Percentiles rank a stretch among this genome's conserved stretches.
phyloP scores from a whole-genome alignment of 2,113 vertebrate genomes.

The Ifrita kowaldi region DNA sequence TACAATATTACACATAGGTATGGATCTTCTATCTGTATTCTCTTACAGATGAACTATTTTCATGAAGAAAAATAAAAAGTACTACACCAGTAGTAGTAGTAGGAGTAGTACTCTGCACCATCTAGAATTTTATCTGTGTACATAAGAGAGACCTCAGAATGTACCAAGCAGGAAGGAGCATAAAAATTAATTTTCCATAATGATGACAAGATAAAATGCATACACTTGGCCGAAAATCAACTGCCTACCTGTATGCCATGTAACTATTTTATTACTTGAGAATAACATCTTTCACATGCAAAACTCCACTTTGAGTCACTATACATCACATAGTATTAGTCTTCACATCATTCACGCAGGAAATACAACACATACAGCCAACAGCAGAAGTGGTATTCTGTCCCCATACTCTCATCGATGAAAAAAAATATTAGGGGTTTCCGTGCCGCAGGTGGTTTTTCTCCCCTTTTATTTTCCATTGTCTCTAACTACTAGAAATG shows the following conservation, averaged over 20 bases:
- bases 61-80: not conserved
- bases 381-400: not conserved
- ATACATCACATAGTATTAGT: not conserved
- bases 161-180: not conserved
- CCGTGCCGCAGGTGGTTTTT: not conserved
- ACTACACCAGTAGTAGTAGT: not conserved
- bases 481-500: not conserved
- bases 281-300: not conserved
- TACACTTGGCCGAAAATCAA: not conserved
- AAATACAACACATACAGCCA: not conserved
- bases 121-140: not conserved
- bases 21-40: not conserved
- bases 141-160: not conserved
- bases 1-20: not conserved
- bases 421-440: not conserved
- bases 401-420: not conserved
- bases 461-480: not conserved
- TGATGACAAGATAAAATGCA: not conserved
- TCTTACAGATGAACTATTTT: not conserved
- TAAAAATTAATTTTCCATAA: not conserved
- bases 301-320: not conserved
- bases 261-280: not conserved
- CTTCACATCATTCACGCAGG: not conserved
- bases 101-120: not conserved
- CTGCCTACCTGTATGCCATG: not conserved